phyloP scores from a whole-genome alignment of 2,888 invertebrate genomes.

The Agrotis clavis region DNA sequence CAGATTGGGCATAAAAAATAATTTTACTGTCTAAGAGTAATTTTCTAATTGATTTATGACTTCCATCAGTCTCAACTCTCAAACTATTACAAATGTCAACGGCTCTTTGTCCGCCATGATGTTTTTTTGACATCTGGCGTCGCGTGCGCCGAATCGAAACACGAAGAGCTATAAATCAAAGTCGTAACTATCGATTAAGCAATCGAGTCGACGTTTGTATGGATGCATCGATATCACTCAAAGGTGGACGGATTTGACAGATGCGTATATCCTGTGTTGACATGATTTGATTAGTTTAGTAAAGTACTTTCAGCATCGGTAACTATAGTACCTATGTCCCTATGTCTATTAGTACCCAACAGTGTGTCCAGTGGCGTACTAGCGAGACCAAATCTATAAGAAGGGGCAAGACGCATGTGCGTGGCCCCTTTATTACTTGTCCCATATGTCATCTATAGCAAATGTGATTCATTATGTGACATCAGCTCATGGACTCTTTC shows the following conservation, averaged over 20 bases:
- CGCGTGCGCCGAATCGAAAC: constrained; percentile 67
- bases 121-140: constrained; percentile 73
- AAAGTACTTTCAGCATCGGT: neutral
- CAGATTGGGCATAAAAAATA: constrained; percentile 62
- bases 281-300: constrained; percentile 21
- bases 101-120: constrained; percentile 57
- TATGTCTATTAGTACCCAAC: neutral
- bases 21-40: constrained; percentile 65
- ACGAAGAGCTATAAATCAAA: constrained; percentile 70
- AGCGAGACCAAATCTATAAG: too few relatives aligned
- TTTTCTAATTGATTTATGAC: constrained; percentile 74
- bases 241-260: constrained; percentile 32
- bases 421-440: too few relatives aligned
- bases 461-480: too few relatives aligned
- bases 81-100: constrained; percentile 60
- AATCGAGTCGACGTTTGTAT: constrained; percentile 60
- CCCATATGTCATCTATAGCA: too few relatives aligned
- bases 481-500: too few relatives aligned
- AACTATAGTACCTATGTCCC: too few relatives aligned
- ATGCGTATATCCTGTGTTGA: constrained; percentile 46
- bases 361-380: neutral
- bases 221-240: constrained; percentile 45
- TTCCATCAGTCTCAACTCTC: constrained; percentile 60
- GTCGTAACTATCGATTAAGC: constrained; percentile 63
- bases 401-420: too few relatives aligned